Conservation (phyloP, 2,888 invertebrate genomes). For the Nineta flava region DNA sequence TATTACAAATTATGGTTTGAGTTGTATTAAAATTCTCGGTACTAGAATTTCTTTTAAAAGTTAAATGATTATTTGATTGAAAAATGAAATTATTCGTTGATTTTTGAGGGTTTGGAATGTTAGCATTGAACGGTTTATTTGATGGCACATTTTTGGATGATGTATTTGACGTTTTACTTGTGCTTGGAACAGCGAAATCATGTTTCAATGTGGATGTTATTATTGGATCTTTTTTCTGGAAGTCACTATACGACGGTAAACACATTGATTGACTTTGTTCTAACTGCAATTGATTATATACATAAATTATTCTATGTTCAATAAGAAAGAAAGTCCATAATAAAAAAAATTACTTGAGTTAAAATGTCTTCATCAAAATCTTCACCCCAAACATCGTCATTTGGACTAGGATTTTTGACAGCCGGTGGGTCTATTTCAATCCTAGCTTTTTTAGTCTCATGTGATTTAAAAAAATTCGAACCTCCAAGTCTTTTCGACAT, state of each 20-base stretch:
- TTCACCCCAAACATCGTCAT: conserved; percentile 7
- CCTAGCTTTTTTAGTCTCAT: neutral
- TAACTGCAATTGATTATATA: no score
- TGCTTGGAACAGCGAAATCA: neutral
- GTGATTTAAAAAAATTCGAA: neutral
- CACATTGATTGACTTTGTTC: no score
- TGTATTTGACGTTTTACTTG: neutral
- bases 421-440: neutral
- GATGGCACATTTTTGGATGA: neutral
- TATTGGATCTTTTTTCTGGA: no score
- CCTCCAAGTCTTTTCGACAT: neutral
- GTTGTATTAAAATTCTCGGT: neutral
- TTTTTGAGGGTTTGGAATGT: neutral
- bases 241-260: no score
- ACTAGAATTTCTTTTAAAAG: neutral
- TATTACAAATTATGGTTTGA: neutral
- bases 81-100: neutral
- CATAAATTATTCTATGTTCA: no score
- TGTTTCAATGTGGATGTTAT: no score
- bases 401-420: neutral
- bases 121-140: neutral
- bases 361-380: conserved; percentile 2
- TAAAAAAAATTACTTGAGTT: no score
- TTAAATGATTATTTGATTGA: neutral
- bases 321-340: no score